Conservation (phyloP, 2,113 vertebrate genomes). For the Anoplopoma fimbria region DNA sequence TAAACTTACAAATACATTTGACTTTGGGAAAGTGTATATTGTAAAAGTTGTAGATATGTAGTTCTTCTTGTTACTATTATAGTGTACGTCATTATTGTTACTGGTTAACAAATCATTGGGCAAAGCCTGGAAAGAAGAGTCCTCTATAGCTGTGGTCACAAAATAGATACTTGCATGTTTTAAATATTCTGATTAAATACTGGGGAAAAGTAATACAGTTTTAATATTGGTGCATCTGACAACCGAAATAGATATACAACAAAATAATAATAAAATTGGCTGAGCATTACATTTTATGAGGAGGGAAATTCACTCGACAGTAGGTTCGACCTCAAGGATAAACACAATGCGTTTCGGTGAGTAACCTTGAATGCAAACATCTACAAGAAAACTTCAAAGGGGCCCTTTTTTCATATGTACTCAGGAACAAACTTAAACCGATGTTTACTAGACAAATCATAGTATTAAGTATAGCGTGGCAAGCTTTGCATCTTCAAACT, state of each 20-base stretch:
- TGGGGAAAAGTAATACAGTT: not conserved
- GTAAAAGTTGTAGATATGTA: not conserved
- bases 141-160: not conserved
- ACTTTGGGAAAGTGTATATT: not conserved
- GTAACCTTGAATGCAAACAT: not conserved
- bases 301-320: not conserved
- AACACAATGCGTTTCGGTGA: not conserved
- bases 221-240: not conserved
- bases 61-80: not conserved
- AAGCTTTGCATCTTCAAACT: not conserved
- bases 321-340: not conserved
- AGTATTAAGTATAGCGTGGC: not conserved
- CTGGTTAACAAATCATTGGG: not conserved
- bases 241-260: no score
- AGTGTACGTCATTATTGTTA: not conserved
- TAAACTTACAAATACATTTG: not conserved
- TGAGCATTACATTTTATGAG: not conserved
- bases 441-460: not conserved
- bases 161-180: not conserved
- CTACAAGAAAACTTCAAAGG: not conserved
- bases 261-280: not conserved
- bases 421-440: not conserved
- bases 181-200: not conserved
- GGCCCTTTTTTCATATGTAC: not conserved
- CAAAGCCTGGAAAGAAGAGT: not conserved